Conservation (phyloP, 2,888 invertebrate genomes). For the Epirrhoe tristata region DNA sequence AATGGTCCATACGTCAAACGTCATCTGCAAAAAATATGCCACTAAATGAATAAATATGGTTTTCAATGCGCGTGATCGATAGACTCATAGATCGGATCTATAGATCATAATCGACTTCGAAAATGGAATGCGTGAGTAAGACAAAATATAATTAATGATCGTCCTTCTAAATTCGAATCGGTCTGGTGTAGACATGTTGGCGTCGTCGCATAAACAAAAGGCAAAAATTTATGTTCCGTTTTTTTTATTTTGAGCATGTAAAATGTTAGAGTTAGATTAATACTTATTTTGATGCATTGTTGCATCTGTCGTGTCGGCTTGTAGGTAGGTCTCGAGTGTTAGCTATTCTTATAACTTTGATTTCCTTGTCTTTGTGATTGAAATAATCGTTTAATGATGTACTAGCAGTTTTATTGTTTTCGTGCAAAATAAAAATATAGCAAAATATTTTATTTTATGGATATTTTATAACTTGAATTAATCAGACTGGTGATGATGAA, state of each 20-base stretch:
- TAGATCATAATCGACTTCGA: slow-evolving; percentile 82
- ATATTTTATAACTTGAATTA: too few relatives aligned
- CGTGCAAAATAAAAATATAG: slow-evolving; percentile 1
- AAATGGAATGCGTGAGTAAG: slow-evolving; percentile 85
- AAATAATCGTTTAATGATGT: slow-evolving; percentile 45
- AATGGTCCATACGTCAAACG: slow-evolving; percentile 64
- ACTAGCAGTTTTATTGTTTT: slow-evolving; percentile 5
- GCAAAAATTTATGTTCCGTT: slow-evolving; percentile 75
- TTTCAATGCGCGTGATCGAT: slow-evolving; percentile 82
- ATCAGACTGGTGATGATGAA: too few relatives aligned
- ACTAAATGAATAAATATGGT: slow-evolving; percentile 84
- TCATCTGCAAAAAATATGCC: slow-evolving; percentile 79
- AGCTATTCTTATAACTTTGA: slow-evolving; percentile 72
- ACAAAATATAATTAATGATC: slow-evolving; percentile 85
- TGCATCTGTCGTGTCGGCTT: slow-evolving; percentile 78
- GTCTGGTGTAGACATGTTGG: slow-evolving; percentile 83
- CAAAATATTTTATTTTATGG: neutral
- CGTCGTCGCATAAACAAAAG: slow-evolving; percentile 83
- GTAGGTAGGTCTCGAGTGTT: slow-evolving; percentile 63
- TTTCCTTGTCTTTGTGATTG: slow-evolving; percentile 65
- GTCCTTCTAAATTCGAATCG: slow-evolving; percentile 81
- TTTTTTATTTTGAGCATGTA: slow-evolving; percentile 73
- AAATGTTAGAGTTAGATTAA: slow-evolving; percentile 79
- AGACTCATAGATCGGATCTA: slow-evolving; percentile 83
- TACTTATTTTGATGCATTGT: slow-evolving; percentile 75